Evolutionary conservation across 2,888 invertebrate species (phyloP).

Genomic region (Agrotis puta): DNA sequence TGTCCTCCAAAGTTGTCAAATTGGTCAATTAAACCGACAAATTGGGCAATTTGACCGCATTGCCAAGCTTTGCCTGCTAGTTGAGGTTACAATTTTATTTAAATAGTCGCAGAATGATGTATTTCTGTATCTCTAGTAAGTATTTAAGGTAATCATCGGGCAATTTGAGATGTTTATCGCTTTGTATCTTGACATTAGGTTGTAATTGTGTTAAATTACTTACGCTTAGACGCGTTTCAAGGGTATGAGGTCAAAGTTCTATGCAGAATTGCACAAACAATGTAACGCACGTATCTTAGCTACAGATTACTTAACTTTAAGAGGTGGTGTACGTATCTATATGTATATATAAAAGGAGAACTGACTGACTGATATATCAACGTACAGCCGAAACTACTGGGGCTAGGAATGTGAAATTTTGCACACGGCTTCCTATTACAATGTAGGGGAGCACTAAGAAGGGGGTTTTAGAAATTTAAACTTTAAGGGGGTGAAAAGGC

Average conservation of each 20-base stretch:
- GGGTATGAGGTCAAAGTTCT: slow-evolving; percentile 29
- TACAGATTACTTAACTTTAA: too few relatives aligned
- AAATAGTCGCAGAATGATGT: slow-evolving; percentile 74
- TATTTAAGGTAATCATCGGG: slow-evolving; percentile 54
- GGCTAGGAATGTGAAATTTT: too few relatives aligned
- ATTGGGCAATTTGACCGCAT: slow-evolving; percentile 74
- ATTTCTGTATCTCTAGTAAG: slow-evolving; percentile 60
- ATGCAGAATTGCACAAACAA: background rate
- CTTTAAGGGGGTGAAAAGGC: too few relatives aligned
- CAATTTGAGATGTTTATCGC: slow-evolving; percentile 55
- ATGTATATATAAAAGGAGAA: too few relatives aligned
- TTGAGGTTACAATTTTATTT: slow-evolving; percentile 76
- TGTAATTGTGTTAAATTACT: slow-evolving; percentile 50
- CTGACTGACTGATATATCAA: too few relatives aligned
- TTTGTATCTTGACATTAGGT: slow-evolving; percentile 50
- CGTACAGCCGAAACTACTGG: too few relatives aligned
- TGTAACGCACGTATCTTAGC: too few relatives aligned
- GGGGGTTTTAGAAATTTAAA: too few relatives aligned
- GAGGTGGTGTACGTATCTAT: too few relatives aligned
- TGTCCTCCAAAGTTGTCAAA: slow-evolving; percentile 79
- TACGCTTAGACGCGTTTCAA: slow-evolving; percentile 25
- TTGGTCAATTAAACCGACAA: slow-evolving; percentile 78
- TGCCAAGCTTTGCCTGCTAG: slow-evolving; percentile 70
- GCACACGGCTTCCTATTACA: too few relatives aligned
- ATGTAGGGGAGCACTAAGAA: too few relatives aligned